phyloP scores from a whole-genome alignment of 2,888 invertebrate genomes.

The Corbicula japonica region DNA sequence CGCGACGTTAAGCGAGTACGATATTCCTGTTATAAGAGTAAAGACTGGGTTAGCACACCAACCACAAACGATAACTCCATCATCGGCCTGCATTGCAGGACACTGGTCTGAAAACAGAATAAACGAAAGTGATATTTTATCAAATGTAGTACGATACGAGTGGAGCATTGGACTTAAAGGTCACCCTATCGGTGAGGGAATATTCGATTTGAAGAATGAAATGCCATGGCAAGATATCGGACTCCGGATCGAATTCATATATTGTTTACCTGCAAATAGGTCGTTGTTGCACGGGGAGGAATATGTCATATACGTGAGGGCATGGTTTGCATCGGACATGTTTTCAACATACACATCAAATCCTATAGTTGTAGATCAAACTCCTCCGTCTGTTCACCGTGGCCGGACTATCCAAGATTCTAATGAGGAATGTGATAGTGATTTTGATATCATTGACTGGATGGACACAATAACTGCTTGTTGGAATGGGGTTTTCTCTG shows the following conservation, averaged over 20 bases:
- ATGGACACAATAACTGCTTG: slow-evolving; percentile 63
- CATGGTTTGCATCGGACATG: slow-evolving; percentile 58
- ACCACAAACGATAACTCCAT: slow-evolving; percentile 31
- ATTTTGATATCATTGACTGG: slow-evolving; percentile 65
- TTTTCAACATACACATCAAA: slow-evolving; percentile 50
- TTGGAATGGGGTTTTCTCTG: slow-evolving; percentile 67
- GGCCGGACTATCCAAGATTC: slow-evolving; percentile 66
- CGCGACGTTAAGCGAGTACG: neutral
- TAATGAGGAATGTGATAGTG: slow-evolving; percentile 47
- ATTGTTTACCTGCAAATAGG: slow-evolving; percentile 55
- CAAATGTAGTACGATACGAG: slow-evolving; percentile 61
- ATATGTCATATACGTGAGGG: slow-evolving; percentile 61
- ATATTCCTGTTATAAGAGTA: slow-evolving; percentile 9
- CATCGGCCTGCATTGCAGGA: slow-evolving; percentile 50
- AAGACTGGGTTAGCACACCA: slow-evolving; percentile 27
- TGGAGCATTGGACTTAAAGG: slow-evolving; percentile 65
- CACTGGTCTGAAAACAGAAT: slow-evolving; percentile 56
- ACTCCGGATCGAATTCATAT: slow-evolving; percentile 23
- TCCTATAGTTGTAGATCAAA: slow-evolving; percentile 63
- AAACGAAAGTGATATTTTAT: neutral
- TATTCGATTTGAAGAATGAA: slow-evolving; percentile 53
- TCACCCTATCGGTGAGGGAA: slow-evolving; percentile 54
- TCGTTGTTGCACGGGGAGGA: slow-evolving; percentile 40
- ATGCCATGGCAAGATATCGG: slow-evolving; percentile 67
- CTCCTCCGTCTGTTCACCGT: slow-evolving; percentile 58